Base-by-base conservation (phyloP, 2,888 invertebrate species). In the Tinea semifulvella region DNA sequence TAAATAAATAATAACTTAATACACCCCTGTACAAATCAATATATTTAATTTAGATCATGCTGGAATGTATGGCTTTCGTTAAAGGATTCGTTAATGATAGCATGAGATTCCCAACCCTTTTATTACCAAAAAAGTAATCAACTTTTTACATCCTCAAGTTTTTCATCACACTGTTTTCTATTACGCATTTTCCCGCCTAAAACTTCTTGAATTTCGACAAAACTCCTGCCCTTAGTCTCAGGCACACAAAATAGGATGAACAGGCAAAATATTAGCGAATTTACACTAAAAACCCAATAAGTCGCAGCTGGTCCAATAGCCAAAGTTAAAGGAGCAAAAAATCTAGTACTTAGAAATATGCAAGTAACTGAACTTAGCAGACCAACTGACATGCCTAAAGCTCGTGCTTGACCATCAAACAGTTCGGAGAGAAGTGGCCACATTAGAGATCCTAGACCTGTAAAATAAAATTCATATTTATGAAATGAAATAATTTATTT, bases 181-280 rank as follows among this genome's bases (percentile, higher is more conserved):
- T 11, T 13, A 13, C 27, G 5, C 13, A 25, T 20, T 17, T 44
- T 47, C 11, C 48, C 53, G 11, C 63, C 57, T 28, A 71, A 54
- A 20, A 53, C 52, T 13, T 44, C 45, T 46, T 76, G 74, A 8
- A 76, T 75, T 44, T 75, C 72, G 1, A 52, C 51, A 36, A 75
- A 65, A 2, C 59, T 60, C 28, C 67, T 74, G 0, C 72, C 73
- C 18, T 72, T 75, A 2, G 75, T 76, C 44, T 76, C 76, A 0
- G 76, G 76, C 2, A 76, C 47, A 40, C 56, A 58, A 11, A 62
- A 52, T 11, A 56, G 36, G 1, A 71, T 52, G 17, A 65, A 58
- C 2, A 55, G 3, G 22, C 55, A 52, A 0, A 59, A 47, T 1
- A 57, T 25, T 1, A 67, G 43, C 42, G 62, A 60, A 18, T 57